Evolutionary conservation across 2,113 vertebrate species (phyloP), one percentile per base, ranked within the genome.

Genomic region (Phoxinus phoxinus): DNA sequence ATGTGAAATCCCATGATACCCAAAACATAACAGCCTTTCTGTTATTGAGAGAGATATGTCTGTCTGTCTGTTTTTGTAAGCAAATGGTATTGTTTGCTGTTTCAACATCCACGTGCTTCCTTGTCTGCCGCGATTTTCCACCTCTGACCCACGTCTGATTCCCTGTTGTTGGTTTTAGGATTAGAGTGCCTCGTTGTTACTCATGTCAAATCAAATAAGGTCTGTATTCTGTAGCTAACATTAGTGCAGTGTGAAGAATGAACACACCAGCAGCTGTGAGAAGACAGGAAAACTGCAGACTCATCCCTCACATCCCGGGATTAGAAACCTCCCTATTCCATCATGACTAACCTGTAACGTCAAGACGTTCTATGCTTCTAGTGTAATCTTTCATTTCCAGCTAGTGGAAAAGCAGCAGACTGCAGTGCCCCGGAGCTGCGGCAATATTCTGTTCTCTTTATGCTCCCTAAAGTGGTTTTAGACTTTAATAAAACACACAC

Each of bases 341-440:
- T 77, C 71, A 25, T 81, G 59, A 84, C 61, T 41, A 59, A 17
- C 71, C 53, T 65, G 37, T 81, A 63, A 81, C 13, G 72, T 74
- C 41, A 61, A 41, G 23, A 79, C 2, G 56, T 41, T 72, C 37
- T 48, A 2, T 23, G 27, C 48, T 58, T 74, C 25, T 25, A 6
- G 46, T 48, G 73, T 25, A 30, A 85, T 90, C 32, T 77, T 56
- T 86, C 61, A 59, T 35, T 74, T 85, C 61, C 53, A 46, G 77
- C 25, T 17, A 35, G 83, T 76, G 30, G 76, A 13, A 58, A 12
- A 59, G 75, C 61, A 11, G 84, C 21, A 53, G 30, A 59, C 44
- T 48, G 41, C n/a, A 35, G 63, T 46, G 11, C n/a, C 23, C 78
- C 30, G 9, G 27, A 19, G 74, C 46, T 76, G 51, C 4, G 2